These are phyloP conservation scores for Virgularia gustaviana DNA, from an alignment of 92 coral and sea anemone species.

Conservation along the genomic window DNA sequence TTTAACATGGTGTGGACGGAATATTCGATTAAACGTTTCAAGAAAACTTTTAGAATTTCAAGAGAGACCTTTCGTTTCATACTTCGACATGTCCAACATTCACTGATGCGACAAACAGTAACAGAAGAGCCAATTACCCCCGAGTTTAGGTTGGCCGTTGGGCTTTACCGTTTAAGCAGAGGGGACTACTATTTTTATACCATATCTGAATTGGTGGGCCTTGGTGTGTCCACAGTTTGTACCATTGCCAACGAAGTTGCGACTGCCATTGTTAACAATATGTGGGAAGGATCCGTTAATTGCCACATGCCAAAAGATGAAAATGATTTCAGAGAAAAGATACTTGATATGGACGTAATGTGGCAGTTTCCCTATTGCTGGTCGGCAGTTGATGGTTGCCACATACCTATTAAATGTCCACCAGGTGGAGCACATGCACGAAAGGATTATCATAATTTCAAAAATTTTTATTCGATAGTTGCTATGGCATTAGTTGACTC, in stretches of 20 bases:
- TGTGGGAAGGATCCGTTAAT: conserved; percentile 43
- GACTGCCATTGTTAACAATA: conserved; percentile 37
- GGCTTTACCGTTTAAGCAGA: conserved; percentile 53
- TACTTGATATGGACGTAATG: conserved; percentile 37
- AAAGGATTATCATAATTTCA: background rate
- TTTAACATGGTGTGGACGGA: too few relatives aligned
- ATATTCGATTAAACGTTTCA: too few relatives aligned
- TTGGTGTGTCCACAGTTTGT: conserved; percentile 56
- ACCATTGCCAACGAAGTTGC: conserved; percentile 47
- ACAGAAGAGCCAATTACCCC: too few relatives aligned
- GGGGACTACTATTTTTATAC: conserved; percentile 63
- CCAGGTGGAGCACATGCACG: conserved; percentile 29
- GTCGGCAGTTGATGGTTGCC: conserved; percentile 47
- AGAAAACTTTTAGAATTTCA: too few relatives aligned
- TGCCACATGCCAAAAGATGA: conserved; percentile 45
- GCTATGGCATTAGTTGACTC: background rate
- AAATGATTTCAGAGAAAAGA: conserved; percentile 39
- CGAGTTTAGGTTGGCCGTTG: conserved; percentile 52
- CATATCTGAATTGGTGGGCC: conserved; percentile 52
- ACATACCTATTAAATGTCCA: too few relatives aligned
- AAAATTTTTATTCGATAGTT: background rate
- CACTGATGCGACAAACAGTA: too few relatives aligned
- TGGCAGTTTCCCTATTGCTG: conserved; percentile 61
- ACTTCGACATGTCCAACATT: too few relatives aligned
- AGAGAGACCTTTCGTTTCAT: too few relatives aligned